Evolutionary conservation across 1,140 invertebrate species (phyloP), one percentile per base, ranked within the genome.

Genomic region (Hypothenemus hampei): DNA sequence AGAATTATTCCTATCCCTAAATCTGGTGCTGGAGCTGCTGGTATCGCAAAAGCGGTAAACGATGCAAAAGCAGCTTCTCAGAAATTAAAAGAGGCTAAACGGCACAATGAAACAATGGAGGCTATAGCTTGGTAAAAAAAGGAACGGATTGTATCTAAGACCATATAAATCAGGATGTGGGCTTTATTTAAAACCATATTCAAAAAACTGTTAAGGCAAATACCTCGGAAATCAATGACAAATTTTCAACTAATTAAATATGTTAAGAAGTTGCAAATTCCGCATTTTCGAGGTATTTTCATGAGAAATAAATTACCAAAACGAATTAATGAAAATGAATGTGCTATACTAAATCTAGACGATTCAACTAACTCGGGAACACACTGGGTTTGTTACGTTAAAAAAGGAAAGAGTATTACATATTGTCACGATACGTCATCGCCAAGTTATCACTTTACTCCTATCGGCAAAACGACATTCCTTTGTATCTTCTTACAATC

Each of bases 201-300:
- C 41, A 57, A 35, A 33, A 59, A 49, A 41, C 10, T 18, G 8
- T 6, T 19, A 52, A 22, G 18, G 41, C 21, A 49, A 51, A 59
- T 46, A 60, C 40, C 33, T 40, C 6, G 3, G 4, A 52, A 19
- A 36, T 51, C 26, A 22, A 61, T 39, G 64, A 59, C 51, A 35
- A 65, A 62, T 53, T 52, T 60, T n/a, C 61, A 67, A 52, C 52
- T 65, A 39, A 2, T 45, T 20, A 59, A 64, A 57, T 48, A 53
- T 61, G 53, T 56, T 10, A 57, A 50, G 24, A 39, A 8, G 8
- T 29, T 33, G 41, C 51, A 63, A 45, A 65, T 68, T 36, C 63
- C 61, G 33, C 29, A 62, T 45, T 69, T 69, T 62, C 47, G 63
- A 54, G 67, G 65, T 18, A 61, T 70, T 10, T 70, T 60, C 44